phyloP scores from a whole-genome alignment of 1,140 invertebrate species.

The Melipona quadrifasciata region DNA sequence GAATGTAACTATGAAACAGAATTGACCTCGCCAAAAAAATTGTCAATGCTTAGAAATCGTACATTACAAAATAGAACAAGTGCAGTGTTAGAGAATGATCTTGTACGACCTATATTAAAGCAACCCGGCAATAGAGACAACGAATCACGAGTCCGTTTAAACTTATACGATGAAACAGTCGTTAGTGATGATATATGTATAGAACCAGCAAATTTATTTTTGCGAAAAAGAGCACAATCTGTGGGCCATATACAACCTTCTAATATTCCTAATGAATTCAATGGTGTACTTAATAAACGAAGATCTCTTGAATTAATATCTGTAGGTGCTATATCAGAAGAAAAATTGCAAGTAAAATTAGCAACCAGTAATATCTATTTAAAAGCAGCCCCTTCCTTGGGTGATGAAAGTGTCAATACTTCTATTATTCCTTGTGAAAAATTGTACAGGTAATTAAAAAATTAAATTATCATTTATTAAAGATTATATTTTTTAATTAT shows the following conservation, averaged over 20 bases:
- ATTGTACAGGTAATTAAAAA: conserved; percentile 30
- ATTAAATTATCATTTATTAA: background rate
- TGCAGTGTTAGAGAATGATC: conserved; percentile 62
- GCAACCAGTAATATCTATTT: conserved; percentile 26
- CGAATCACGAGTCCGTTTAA: conserved; percentile 55
- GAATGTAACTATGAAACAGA: conserved; percentile 58
- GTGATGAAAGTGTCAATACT: conserved; percentile 27
- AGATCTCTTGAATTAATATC: conserved; percentile 64
- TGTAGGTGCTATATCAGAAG: conserved; percentile 36
- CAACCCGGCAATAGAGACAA: conserved; percentile 58
- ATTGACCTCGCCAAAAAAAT: conserved; percentile 66
- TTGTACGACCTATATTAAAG: conserved; percentile 70
- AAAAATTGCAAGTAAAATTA: conserved; percentile 23
- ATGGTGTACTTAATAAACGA: conserved; percentile 50
- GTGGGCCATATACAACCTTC: conserved; percentile 66
- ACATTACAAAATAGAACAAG: conserved; percentile 54
- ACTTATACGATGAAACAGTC: conserved; percentile 23
- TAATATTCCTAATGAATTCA: conserved; percentile 43
- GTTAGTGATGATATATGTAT: conserved; percentile 41
- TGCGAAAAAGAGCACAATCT: conserved; percentile 71
- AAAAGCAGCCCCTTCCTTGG: conserved; percentile 14
- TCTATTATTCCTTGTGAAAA: conserved; percentile 26
- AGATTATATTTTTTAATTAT: background rate
- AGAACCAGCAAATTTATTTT: conserved; percentile 59
- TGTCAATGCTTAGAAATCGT: conserved; percentile 68